Base-by-base conservation (phyloP, 2,888 invertebrate species). In the Hymenopus coronatus region DNA sequence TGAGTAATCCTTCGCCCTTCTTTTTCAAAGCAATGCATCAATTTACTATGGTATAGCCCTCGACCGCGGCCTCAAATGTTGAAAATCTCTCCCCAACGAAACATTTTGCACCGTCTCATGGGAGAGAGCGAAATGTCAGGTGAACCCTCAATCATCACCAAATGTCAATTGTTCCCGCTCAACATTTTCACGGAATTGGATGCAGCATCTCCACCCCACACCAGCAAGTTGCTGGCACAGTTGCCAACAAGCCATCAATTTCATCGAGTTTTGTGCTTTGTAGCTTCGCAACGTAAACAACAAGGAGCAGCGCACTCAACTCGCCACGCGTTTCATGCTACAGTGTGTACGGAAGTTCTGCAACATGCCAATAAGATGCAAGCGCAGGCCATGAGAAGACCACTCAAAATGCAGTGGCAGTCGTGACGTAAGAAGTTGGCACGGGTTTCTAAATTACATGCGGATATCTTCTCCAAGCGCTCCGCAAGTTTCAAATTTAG, bases 61-160 rank as follows among this genome's bases (percentile, higher is more conserved):
- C 82, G 27, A 87, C 27, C 87, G 54, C 54, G 54, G 54, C 54
- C 20, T 70, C 54, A 70, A 70, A 87, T 87, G 28, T 27, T 82
- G 82, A n/a, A 87, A 33, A 87, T 82, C 28, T 30, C 82, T 87
- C 82, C 82, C 87, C 82, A 82, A 82, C 40, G 30, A 82, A 87
- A 82, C 87, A 87, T 87, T 70, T 87, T 87, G 87, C 87, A 28
- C 82, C 40, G 81, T 87, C 87, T 87, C 87, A 12, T 20, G 87
- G 87, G 87, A 82, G 82, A 87, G 40, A 33, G 14, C 40, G 82
- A 87, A 87, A 87, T 87, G 87, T 87, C 87, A 87, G 33, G 82
- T 82, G 87, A 87, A 82, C 82, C 82, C 82, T 87, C 87, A 87
- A 82, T 87, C 87, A 87, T 87, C 82, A 82, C 40, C 30, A 87